Evolutionary conservation across 2,888 invertebrate genomes (phyloP).

Genomic region (Drosophila emarginata): DNA sequence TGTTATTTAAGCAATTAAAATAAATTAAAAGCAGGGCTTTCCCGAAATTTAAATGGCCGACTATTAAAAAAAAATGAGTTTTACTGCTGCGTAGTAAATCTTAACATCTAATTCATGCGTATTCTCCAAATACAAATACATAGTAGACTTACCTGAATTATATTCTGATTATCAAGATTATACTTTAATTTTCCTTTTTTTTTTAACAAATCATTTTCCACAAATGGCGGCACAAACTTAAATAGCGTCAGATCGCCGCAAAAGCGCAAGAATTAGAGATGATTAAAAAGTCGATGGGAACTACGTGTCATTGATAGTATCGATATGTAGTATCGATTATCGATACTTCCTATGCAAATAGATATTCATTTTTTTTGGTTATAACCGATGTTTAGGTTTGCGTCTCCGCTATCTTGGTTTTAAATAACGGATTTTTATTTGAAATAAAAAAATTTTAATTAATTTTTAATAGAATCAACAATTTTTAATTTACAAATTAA

Average conservation of each 20-base stretch:
- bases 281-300: background rate
- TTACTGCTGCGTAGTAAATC: background rate
- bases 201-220: background rate
- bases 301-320: background rate
- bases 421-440: too few relatives aligned
- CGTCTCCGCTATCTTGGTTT: too few relatives aligned
- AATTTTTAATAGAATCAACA: too few relatives aligned
- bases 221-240: background rate
- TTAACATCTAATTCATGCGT: background rate
- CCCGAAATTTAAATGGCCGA: background rate
- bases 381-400: too few relatives aligned
- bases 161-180: background rate
- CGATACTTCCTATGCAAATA: too few relatives aligned
- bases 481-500: too few relatives aligned
- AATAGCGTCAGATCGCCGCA: background rate
- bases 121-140: too few relatives aligned
- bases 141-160: background rate
- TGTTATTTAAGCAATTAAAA: background rate
- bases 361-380: too few relatives aligned
- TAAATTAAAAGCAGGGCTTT: too few relatives aligned
- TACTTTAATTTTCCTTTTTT: too few relatives aligned
- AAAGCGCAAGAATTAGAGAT: background rate
- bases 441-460: too few relatives aligned
- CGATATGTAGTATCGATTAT: too few relatives aligned
- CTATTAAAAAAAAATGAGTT: background rate